phyloP scores from a whole-genome alignment of 2,888 invertebrate species.

The Tetramorium bicarinatum region DNA sequence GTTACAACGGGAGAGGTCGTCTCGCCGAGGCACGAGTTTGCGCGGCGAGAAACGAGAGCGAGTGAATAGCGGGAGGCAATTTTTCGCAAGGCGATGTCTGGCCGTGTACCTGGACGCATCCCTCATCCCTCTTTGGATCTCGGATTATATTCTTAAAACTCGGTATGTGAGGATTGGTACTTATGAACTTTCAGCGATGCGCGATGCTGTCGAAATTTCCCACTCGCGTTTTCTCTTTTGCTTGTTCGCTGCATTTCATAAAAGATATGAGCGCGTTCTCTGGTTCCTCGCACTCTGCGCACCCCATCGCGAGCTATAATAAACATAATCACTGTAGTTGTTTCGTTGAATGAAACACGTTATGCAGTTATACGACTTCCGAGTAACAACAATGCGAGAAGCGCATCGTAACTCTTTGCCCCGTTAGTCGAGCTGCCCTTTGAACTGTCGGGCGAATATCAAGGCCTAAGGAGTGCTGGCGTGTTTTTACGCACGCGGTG shows the following conservation, averaged over 20 bases:
- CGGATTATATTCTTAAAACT: background rate
- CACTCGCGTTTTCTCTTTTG: background rate
- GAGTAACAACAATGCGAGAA: background rate
- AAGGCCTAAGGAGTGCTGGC: conserved; percentile 4
- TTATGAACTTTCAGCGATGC: background rate
- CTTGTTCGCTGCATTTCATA: background rate
- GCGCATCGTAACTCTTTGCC: background rate
- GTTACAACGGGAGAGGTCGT: conserved; percentile 48
- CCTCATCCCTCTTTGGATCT: background rate
- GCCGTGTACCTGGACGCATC: conserved; percentile 16
- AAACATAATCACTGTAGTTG: conserved; percentile 23
- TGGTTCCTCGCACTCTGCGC: background rate
- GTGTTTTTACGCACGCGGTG: conserved; percentile 45
- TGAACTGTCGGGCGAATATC: background rate
- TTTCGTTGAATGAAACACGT: conserved; percentile 19
- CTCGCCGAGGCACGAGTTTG: conserved; percentile 35
- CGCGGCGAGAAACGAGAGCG: background rate
- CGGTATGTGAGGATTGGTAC: background rate
- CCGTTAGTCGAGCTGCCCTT: conserved; percentile 27
- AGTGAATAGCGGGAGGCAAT: conserved; percentile 12
- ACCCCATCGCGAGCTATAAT: background rate
- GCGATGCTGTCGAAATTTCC: background rate
- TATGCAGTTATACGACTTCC: conserved; percentile 18
- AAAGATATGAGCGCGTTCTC: background rate
- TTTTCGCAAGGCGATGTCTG: conserved; percentile 42